These are phyloP conservation scores for Macrocentrus cingulum DNA, from an alignment of 1,140 invertebrate species.

Conservation along the genomic window DNA sequence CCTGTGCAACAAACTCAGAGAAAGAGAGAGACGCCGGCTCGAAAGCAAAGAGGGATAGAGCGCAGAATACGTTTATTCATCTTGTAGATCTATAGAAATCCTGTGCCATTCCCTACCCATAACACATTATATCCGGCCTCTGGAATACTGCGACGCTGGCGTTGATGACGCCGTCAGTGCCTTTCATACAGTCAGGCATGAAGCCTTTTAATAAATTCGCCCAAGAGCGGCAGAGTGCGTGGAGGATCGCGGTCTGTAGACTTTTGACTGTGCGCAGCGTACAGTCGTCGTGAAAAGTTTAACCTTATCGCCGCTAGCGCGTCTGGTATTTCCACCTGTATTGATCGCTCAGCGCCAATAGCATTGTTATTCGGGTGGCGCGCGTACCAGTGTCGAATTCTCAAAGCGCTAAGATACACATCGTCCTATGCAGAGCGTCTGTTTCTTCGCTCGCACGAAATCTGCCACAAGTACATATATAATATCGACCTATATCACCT, in stretches of 20 bases:
- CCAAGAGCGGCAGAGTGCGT: background rate
- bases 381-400: slow-evolving; percentile 24
- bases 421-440: background rate
- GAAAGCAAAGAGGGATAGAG: too few relatives aligned
- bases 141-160: background rate
- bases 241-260: background rate
- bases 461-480: too few relatives aligned
- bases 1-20: too few relatives aligned
- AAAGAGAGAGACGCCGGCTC: too few relatives aligned
- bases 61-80: too few relatives aligned
- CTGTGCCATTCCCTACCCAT: too few relatives aligned
- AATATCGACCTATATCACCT: too few relatives aligned
- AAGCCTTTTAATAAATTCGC: slow-evolving; percentile 26
- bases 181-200: slow-evolving; percentile 10
- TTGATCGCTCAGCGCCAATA: slow-evolving; percentile 28
- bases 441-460: too few relatives aligned
- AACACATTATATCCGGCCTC: too few relatives aligned
- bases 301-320: slow-evolving; percentile 14
- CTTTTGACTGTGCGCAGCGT: background rate
- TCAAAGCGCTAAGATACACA: slow-evolving; percentile 8
- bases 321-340: slow-evolving; percentile 28
- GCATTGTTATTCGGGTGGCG: slow-evolving; percentile 27
- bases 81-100: too few relatives aligned
- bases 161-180: background rate
- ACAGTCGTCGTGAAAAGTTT: slow-evolving; percentile 14